Evolutionary conservation across 2,113 vertebrate genomes (phyloP), one percentile per base, ranked within the genome.

Genomic region (Psilopogon haemacephalus): DNA sequence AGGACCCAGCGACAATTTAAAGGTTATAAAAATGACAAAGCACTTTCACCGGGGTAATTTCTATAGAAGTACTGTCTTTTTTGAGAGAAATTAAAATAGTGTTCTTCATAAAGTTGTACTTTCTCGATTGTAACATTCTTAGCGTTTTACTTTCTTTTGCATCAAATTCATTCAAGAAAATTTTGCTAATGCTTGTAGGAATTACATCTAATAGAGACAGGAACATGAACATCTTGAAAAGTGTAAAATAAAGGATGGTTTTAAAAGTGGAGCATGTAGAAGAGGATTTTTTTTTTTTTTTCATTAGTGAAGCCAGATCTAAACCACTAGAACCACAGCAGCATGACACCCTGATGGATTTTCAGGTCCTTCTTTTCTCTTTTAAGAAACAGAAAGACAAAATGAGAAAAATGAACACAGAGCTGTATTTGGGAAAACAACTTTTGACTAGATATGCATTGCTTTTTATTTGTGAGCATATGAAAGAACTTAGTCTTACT

Each of bases 241-340:
- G 17, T 19, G 77, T 91, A 74, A 91, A 88, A 88, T 76, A 93
- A 77, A 90, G 37, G 12, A 70, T 54, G 28, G 11, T 37, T 86
- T 88, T 72, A 44, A 87, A 95, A 95, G 30, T 55, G 63, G 59
- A 28, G 14, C 69, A 73, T 38, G 33, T 70, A 83, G 71, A 85
- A 50, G 27, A 17, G 6, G 48, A 70, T 92, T 84, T 35, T 89
- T 78, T 48, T 86, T 73, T 96, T 93, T 91, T 73, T 96, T 93
- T 91, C 62, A 87, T 78, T 95, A 89, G 21, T 50, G 37, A 91
- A 91, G 26, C 42, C 46, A 90, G 65, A 44, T 82, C 32, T 86
- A 88, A 96, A 80, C 59, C 44, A 76, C 54, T 7, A 86, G 42
- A 56, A 84, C 38, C n/a, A 68, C 14, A 84, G 79, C 30, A 93